phyloP scores from a whole-genome alignment of 1,140 invertebrate genomes.

The Meloidogyne chitwoodi region DNA sequence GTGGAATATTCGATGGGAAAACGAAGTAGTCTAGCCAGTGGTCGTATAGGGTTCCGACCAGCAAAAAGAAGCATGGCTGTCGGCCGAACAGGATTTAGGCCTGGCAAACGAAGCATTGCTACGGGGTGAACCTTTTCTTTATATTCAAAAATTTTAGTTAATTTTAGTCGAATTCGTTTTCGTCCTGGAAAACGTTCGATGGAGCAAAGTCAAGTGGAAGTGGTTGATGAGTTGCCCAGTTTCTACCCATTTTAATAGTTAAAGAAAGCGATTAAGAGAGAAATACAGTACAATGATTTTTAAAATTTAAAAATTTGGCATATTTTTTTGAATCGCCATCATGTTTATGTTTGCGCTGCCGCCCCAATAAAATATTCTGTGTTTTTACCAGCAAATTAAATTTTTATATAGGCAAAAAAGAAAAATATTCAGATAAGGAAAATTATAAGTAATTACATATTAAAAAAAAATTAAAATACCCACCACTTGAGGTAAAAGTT shows the following conservation, averaged over 20 bases:
- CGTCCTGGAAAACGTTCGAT: conserved; percentile 12
- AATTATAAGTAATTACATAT: neutral
- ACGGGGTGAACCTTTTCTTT: neutral
- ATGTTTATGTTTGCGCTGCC: neutral
- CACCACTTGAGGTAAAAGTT: conserved; percentile 28
- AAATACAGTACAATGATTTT: neutral
- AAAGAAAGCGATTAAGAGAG: neutral
- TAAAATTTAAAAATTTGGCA: neutral
- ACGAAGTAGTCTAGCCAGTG: neutral
- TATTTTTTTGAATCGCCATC: neutral
- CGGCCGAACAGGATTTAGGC: conserved; percentile 11
- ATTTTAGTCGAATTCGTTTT: conserved; percentile 10
- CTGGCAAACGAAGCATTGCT: conserved; percentile 16
- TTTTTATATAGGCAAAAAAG: no score
- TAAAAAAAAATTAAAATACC: neutral
- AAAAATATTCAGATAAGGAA: neutral
- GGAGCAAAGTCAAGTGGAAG: neutral
- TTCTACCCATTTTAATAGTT: neutral
- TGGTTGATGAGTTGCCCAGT: neutral
- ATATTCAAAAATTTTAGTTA: neutral
- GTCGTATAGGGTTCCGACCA: conserved; percentile 14
- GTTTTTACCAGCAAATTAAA: neutral
- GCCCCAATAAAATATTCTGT: neutral
- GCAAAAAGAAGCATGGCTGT: conserved; percentile 16
- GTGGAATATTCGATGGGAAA: neutral